Evolutionary conservation across 2,888 invertebrate species (phyloP).

Genomic region (Synergus gifuensis): DNA sequence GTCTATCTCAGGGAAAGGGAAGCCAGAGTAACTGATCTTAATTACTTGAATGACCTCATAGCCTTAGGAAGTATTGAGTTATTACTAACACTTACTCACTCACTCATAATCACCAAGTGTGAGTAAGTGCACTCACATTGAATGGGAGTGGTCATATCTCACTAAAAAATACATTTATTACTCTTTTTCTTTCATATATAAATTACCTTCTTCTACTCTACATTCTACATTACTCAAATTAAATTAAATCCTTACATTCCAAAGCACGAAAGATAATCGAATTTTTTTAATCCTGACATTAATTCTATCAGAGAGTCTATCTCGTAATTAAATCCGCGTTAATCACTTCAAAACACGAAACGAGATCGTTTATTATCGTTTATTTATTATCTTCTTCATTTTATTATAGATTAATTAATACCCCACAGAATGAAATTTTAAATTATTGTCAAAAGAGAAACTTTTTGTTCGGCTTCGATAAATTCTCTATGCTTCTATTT

Average conservation of each 20-base stretch:
- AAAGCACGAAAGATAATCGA: neutral
- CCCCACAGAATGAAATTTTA: neutral
- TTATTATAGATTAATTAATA: neutral
- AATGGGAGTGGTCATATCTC: conserved; percentile 29
- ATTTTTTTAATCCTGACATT: neutral
- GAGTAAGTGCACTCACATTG: conserved; percentile 15
- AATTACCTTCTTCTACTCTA: neutral
- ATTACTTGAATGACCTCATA: conserved; percentile 77
- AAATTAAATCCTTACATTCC: neutral
- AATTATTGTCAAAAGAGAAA: neutral
- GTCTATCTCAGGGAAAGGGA: conserved; percentile 53
- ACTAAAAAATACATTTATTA: neutral
- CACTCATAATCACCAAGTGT: neutral
- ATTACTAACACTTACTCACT: conserved; percentile 61
- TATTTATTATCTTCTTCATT: neutral
- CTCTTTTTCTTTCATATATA: neutral
- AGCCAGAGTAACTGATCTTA: conserved; percentile 74
- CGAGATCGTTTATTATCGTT: neutral
- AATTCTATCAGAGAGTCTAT: neutral
- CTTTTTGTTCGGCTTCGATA: neutral
- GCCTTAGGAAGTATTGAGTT: conserved; percentile 71
- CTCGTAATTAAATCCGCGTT: neutral
- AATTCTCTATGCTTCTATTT: too few species aligned
- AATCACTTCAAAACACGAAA: neutral
- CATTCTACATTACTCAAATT: neutral